Evolutionary conservation across 1,140 invertebrate species (phyloP).

Genomic region (Hyphantria cunea): DNA sequence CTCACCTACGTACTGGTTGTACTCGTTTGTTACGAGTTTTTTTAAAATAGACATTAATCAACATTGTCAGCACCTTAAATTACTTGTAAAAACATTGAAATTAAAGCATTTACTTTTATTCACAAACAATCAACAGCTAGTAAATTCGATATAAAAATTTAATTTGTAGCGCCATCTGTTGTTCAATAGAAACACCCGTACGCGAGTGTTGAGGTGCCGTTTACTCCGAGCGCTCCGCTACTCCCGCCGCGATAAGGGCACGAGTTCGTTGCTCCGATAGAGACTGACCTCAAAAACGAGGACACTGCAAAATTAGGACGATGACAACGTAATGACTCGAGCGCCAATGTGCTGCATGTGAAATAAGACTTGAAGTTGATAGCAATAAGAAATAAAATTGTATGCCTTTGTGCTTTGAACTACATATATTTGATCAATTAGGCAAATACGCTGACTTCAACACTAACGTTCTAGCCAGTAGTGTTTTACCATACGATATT

Average conservation of each 20-base stretch:
- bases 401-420: constrained; percentile 44
- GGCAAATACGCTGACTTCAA: constrained; percentile 79
- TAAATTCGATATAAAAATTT: neutral
- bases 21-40: constrained; percentile 15
- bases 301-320: constrained; percentile 82
- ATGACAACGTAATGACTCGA: constrained; percentile 79
- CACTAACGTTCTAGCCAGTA: constrained; percentile 69
- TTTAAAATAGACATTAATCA: neutral
- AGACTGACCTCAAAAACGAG: constrained; percentile 81
- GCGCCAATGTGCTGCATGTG: constrained; percentile 53
- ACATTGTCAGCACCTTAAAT: too few species aligned
- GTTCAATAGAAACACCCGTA: constrained; percentile 54
- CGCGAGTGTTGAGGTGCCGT: constrained; percentile 52
- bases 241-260: constrained; percentile 77
- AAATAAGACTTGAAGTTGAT: constrained; percentile 52
- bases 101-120: too few species aligned
- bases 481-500: constrained; percentile 69
- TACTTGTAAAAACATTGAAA: too few species aligned
- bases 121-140: too few species aligned
- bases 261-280: constrained; percentile 79
- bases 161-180: constrained; percentile 61
- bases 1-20: constrained; percentile 31
- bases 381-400: constrained; percentile 48
- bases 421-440: constrained; percentile 81
- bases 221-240: constrained; percentile 51